Evolutionary conservation across 2,888 invertebrate species (phyloP).

Genomic region (Volucella inanis): DNA sequence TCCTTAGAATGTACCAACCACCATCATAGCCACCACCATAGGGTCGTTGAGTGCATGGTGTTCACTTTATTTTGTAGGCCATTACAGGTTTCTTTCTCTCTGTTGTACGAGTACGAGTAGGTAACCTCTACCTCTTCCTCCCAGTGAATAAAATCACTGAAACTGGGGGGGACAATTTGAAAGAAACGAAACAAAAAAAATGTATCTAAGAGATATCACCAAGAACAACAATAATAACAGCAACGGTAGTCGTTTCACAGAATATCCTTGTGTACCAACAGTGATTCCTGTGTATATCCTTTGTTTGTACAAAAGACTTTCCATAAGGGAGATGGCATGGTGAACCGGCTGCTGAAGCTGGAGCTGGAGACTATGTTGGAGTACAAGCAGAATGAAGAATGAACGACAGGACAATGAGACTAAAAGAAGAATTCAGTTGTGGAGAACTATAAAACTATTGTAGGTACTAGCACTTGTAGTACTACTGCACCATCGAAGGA

Average conservation of each 20-base stretch:
- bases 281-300: conserved; percentile 60
- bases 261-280: conserved; percentile 58
- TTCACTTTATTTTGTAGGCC: conserved; percentile 70
- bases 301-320: conserved; percentile 63
- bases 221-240: conserved; percentile 50
- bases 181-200: conserved; percentile 32
- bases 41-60: conserved; percentile 55
- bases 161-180: conserved; percentile 58
- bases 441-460: conserved; percentile 54
- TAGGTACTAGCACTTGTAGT: background rate
- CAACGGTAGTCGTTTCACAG: conserved; percentile 50
- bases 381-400: no score
- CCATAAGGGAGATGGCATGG: background rate
- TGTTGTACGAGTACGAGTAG: no score
- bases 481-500: conserved; percentile 15
- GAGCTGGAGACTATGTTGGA: no score
- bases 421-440: conserved; percentile 44
- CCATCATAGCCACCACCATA: conserved; percentile 16
- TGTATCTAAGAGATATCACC: conserved; percentile 37
- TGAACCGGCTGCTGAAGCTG: no score
- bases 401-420: background rate
- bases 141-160: background rate
- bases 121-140: background rate
- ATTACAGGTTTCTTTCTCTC: conserved; percentile 44
- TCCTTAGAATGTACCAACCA: conserved; percentile 43